These are phyloP conservation scores for Mormoops blainvillei DNA, from an alignment of 2,113 vertebrate species.

Conservation along the genomic window DNA sequence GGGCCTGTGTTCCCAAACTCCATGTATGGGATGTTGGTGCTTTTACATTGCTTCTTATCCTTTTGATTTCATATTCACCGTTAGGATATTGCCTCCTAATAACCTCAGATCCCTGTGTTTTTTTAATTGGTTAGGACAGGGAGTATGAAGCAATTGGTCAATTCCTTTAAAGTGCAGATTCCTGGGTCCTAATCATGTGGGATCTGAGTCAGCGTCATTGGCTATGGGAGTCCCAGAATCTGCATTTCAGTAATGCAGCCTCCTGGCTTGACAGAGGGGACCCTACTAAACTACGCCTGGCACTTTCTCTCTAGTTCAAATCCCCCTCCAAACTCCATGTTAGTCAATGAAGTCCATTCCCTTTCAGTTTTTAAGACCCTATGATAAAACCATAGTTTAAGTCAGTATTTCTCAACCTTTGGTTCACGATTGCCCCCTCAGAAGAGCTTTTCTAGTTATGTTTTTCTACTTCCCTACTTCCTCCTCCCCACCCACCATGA, in stretches of 20 bases:
- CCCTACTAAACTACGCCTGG: not conserved
- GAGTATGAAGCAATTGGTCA: not conserved
- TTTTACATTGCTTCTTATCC: not conserved
- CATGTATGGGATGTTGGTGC: not conserved
- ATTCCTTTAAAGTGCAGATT: not conserved
- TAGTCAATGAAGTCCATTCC: not conserved
- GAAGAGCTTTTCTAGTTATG: not conserved
- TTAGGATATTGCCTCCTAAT: not conserved
- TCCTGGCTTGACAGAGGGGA: not conserved
- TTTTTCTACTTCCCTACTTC: not conserved
- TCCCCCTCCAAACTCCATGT: not conserved
- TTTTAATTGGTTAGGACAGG: not conserved
- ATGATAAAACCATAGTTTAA: not conserved
- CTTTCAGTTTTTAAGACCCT: not conserved
- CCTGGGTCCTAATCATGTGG: not conserved
- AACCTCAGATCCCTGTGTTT: not conserved
- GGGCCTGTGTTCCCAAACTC: not conserved
- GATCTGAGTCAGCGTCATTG: not conserved
- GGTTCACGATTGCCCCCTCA: not conserved
- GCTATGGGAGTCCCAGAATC: not conserved
- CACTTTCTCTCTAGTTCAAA: not conserved
- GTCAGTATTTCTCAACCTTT: not conserved
- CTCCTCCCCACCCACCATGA: not conserved
- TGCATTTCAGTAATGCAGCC: not conserved
- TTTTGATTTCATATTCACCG: not conserved